Evolutionary conservation across 2,113 vertebrate genomes (phyloP).

Genomic region (Struthio camelus): DNA sequence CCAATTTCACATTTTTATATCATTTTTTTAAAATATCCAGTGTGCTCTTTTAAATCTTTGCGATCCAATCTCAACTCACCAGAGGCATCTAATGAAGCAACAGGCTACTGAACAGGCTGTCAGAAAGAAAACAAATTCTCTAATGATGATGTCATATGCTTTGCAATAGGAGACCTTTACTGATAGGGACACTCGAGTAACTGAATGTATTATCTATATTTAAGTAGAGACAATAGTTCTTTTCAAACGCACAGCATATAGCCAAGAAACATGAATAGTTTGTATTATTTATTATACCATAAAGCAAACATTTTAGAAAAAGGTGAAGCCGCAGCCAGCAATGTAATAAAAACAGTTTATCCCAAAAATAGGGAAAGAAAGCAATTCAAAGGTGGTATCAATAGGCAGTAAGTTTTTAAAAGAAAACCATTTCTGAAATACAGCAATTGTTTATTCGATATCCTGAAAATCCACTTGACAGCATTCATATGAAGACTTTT

Average conservation of each 20-base stretch:
- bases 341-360: conserved; percentile 32
- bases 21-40: not conserved
- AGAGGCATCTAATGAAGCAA: not conserved
- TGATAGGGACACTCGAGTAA: conserved; percentile 5
- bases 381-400: conserved; percentile 19
- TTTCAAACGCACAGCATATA: conserved; percentile 19
- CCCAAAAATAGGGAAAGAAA: not conserved
- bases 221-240: conserved; percentile 6
- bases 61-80: not conserved
- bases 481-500: conserved; percentile 48
- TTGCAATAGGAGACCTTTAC: conserved; percentile 13
- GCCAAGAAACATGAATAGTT: not conserved
- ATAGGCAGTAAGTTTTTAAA: conserved; percentile 18
- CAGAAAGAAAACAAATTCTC: not conserved
- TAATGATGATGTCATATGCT: not conserved
- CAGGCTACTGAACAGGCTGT: not conserved
- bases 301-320: conserved; percentile 43
- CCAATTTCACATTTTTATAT: not conserved
- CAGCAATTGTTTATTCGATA: conserved; percentile 16
- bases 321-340: conserved; percentile 22
- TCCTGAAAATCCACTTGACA: conserved; percentile 61
- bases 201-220: not conserved
- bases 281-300: conserved; percentile 41
- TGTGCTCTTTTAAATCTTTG: not conserved
- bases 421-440: conserved; percentile 11